Conservation (phyloP, 2,797 vertebrate genomes). For the Australoheros facetus region DNA sequence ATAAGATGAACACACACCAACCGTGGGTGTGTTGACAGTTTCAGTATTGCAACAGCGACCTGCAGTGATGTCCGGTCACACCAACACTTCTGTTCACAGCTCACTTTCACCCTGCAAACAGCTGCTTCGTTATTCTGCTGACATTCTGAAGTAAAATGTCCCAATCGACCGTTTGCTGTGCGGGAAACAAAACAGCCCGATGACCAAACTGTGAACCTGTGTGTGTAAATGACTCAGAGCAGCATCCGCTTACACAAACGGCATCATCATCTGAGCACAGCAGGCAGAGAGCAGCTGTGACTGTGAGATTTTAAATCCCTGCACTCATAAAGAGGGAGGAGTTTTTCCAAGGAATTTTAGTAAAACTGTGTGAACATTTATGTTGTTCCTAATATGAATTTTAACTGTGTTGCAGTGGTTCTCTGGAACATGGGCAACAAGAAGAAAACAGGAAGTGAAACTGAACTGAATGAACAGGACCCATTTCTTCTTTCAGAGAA, state of each 20-base stretch:
- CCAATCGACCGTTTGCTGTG: neutral
- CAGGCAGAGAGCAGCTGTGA: neutral
- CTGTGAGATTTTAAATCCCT: neutral
- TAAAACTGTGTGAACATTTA: neutral
- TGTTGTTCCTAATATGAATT: neutral
- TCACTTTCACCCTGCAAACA: neutral
- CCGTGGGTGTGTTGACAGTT: slow-evolving; percentile 9
- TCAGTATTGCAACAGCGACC: slow-evolving; percentile 15
- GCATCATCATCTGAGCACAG: neutral
- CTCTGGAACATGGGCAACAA: neutral
- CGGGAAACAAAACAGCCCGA: neutral
- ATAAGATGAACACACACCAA: neutral
- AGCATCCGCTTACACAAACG: neutral
- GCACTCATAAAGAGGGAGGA: too few relatives aligned
- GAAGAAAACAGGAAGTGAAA: neutral
- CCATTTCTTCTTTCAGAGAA: too few relatives aligned
- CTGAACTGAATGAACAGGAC: neutral
- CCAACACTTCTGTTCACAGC: neutral
- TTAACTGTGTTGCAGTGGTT: neutral
- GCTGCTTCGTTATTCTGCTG: rapidly evolving
- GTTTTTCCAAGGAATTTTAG: neutral
- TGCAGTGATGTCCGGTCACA: neutral
- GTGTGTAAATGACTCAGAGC: neutral
- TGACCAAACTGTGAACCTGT: neutral
- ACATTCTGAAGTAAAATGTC: neutral